These are phyloP conservation scores for Chrysemys picta DNA, from an alignment of 2,113 vertebrate genomes.

Conservation along the genomic window DNA sequence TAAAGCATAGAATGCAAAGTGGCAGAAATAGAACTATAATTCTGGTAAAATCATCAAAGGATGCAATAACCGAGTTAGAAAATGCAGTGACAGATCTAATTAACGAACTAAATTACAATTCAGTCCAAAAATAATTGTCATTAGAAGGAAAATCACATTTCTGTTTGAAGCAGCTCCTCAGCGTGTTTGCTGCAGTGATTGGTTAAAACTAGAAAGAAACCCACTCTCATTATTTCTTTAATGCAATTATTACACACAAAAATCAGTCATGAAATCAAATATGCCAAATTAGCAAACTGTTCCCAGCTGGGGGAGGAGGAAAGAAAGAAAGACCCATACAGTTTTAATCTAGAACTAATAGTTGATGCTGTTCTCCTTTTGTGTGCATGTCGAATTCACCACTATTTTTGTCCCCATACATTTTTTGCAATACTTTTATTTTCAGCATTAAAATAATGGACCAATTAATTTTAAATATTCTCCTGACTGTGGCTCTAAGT, in stretches of 20 bases:
- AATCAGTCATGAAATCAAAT: conserved; percentile 64
- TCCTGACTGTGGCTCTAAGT: conserved; percentile 61
- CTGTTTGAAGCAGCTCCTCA: conserved; percentile 40
- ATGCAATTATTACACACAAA: conserved; percentile 45
- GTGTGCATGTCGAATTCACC: not conserved
- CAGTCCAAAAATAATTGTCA: conserved; percentile 60
- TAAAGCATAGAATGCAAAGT: conserved; percentile 50
- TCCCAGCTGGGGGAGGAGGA: not conserved
- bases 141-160: conserved; percentile 67
- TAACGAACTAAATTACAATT: conserved; percentile 65
- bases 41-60: conserved; percentile 55
- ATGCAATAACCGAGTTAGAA: conserved; percentile 57
- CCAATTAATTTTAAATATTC: conserved; percentile 73
- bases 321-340: not conserved
- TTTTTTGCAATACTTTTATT: conserved; percentile 25
- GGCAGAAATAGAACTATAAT: conserved; percentile 50
- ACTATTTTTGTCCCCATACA: not conserved
- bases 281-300: conserved; percentile 36
- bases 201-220: conserved; percentile 19
- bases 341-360: not conserved
- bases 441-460: conserved; percentile 63
- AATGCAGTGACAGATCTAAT: conserved; percentile 63
- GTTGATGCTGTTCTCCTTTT: not conserved
- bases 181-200: conserved; percentile 28
- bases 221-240: conserved; percentile 50